Evolutionary conservation across 2,797 vertebrate genomes (phyloP).

Genomic region (Trachurus trachurus): DNA sequence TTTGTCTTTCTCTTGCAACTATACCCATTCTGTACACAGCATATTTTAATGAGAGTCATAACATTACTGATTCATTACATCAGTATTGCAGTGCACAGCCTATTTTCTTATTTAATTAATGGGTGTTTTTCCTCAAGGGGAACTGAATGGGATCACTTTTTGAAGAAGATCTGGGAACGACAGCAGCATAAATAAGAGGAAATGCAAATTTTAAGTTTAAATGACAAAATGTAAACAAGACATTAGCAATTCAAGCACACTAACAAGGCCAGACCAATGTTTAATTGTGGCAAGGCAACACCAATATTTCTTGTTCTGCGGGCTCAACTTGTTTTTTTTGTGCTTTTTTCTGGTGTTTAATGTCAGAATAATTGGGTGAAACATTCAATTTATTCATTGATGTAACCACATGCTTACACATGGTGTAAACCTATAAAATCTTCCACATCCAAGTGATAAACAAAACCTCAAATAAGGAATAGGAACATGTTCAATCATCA

Average conservation of each 20-base stretch:
- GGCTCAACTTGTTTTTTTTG: conserved; percentile 24
- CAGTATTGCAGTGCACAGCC: conserved; percentile 49
- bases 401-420: not conserved
- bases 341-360: conserved; percentile 16
- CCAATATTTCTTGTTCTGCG: conserved; percentile 25
- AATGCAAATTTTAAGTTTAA: conserved; percentile 78
- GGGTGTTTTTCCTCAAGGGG: conserved; percentile 59
- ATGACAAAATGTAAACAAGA: conserved; percentile 78
- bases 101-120: conserved; percentile 77
- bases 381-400: conserved; percentile 17
- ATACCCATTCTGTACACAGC: conserved; percentile 23
- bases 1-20: conserved; percentile 37
- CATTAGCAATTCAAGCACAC: conserved; percentile 75
- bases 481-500: conserved; percentile 18
- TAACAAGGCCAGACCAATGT: conserved; percentile 70
- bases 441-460: not conserved
- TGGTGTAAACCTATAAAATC: conserved; percentile 2
- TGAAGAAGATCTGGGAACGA: conserved; percentile 68
- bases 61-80: conserved; percentile 73
- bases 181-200: conserved; percentile 65
- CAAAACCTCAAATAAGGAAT: conserved; percentile 3
- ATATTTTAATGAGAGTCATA: conserved; percentile 62
- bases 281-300: conserved; percentile 55
- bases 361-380: conserved; percentile 27
- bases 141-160: conserved; percentile 62